These are phyloP conservation scores for Scaptomyza hsui DNA, from an alignment of 1,140 invertebrate genomes.

Conservation along the genomic window DNA sequence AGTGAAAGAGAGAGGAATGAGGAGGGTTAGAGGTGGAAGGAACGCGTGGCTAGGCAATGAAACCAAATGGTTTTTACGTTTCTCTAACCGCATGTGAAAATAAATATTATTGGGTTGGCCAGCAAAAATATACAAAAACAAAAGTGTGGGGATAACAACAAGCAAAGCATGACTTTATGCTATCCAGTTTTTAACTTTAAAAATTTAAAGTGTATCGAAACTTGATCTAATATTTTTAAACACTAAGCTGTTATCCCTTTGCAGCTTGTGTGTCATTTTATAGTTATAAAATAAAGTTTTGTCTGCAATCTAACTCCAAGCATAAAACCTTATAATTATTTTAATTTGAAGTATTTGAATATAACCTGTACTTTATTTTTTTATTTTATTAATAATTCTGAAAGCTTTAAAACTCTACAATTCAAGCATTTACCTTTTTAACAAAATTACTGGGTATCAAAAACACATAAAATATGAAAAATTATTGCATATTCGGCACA, in stretches of 20 bases:
- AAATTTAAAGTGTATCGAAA: neutral
- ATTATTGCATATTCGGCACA: slow-evolving; percentile 71
- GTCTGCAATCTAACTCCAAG: too few relatives aligned
- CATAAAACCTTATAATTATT: too few relatives aligned
- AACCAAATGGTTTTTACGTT: slow-evolving; percentile 68
- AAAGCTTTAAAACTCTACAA: too few relatives aligned
- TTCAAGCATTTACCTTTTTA: neutral
- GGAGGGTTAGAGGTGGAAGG: neutral
- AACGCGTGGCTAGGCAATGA: slow-evolving; percentile 21
- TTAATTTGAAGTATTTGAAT: too few relatives aligned
- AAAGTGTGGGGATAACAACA: too few relatives aligned
- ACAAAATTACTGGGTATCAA: neutral
- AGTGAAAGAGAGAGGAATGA: neutral
- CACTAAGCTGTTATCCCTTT: too few relatives aligned
- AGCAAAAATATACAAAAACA: neutral
- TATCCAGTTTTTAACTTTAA: slow-evolving; percentile 1
- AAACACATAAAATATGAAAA: slow-evolving; percentile 33
- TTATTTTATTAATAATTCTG: too few relatives aligned
- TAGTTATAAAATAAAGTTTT: too few relatives aligned
- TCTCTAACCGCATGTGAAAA: slow-evolving; percentile 70
- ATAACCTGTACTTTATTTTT: too few relatives aligned
- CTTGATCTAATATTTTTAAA: too few relatives aligned
- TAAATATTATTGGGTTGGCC: slow-evolving; percentile 70
- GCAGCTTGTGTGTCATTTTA: too few relatives aligned
- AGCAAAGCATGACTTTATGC: neutral